Base-by-base conservation (phyloP, 1,140 invertebrate genomes). In the Atopsyche davidsoni region DNA sequence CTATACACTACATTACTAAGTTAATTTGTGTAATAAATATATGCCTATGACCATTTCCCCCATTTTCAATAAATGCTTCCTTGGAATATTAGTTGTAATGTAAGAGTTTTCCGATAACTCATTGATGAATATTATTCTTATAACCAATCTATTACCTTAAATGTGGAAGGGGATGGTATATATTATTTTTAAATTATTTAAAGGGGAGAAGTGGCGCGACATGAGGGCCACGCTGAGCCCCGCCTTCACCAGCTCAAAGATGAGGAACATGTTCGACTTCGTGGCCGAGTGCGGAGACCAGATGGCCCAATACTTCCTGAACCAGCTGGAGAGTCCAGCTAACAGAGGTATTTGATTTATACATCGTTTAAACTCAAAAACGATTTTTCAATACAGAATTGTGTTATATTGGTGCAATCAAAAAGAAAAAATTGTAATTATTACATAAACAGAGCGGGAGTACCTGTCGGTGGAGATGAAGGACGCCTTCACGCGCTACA, bases 401-500 rank as follows among this genome's bases (percentile, higher is more conserved):
- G 19, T n/a, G 14, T 40, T 24, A 14, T 36, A n/a, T n/a, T n/a
- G n/a, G n/a, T n/a, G n/a, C n/a, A n/a, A n/a, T n/a, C n/a, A n/a
- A n/a, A n/a, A n/a, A n/a, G n/a, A n/a, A n/a, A n/a, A n/a, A n/a
- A n/a, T n/a, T n/a, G n/a, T 48, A 25, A 44, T 48, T 2, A 19
- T 50, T 49, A 21, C 21, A 56, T 45, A n/a, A 36, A 2, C 43
- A 48, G 13, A 45, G 41, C 14, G 17, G 42, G 3, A 10, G n/a
- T n/a, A n/a, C n/a, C n/a, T 56, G 1, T 48, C 47, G 45, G 13
- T 56, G 9, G 75, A 79, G 14, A 57, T 69, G 41, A 78, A 76
- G 42, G 75, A 78, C 35, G 56, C 75, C n/a, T 67, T 66, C 11
- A 69, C 73, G 0, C 68, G 74, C 4, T 80, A 75, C 46, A 73